These are phyloP conservation scores for Bombus waltoni DNA, from an alignment of 1,140 invertebrate species.

Conservation along the genomic window DNA sequence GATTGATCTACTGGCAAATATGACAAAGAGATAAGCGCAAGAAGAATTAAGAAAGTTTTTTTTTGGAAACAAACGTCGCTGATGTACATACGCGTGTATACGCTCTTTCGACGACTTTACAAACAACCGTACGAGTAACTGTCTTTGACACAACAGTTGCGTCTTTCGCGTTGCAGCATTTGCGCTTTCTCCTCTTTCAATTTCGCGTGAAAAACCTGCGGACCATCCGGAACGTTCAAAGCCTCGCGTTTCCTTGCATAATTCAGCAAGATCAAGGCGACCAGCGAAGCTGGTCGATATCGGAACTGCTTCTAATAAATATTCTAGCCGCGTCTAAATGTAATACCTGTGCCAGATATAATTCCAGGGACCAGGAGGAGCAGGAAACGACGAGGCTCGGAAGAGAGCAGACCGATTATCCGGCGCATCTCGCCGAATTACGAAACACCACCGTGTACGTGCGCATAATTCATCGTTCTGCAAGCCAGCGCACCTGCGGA, in stretches of 20 bases:
- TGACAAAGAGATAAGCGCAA: no score
- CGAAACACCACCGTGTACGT: conserved; percentile 16
- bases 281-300: neutral
- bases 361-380: neutral
- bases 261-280: neutral
- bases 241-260: neutral
- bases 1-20: no score
- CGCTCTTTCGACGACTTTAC: no score
- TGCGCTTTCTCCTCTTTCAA: no score
- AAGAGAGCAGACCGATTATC: neutral
- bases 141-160: no score
- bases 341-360: neutral
- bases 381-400: neutral
- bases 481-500: conserved; percentile 2
- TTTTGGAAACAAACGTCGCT: no score
- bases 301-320: neutral
- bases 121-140: no score
- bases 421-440: conserved; percentile 1
- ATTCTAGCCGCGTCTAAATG: neutral
- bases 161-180: no score
- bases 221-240: neutral
- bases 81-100: no score
- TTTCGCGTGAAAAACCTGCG: no score
- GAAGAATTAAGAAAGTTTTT: no score
- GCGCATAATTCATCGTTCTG: conserved; percentile 18